Evolutionary conservation across 2,113 vertebrate genomes (phyloP).

Genomic region (Anhinga rufa): DNA sequence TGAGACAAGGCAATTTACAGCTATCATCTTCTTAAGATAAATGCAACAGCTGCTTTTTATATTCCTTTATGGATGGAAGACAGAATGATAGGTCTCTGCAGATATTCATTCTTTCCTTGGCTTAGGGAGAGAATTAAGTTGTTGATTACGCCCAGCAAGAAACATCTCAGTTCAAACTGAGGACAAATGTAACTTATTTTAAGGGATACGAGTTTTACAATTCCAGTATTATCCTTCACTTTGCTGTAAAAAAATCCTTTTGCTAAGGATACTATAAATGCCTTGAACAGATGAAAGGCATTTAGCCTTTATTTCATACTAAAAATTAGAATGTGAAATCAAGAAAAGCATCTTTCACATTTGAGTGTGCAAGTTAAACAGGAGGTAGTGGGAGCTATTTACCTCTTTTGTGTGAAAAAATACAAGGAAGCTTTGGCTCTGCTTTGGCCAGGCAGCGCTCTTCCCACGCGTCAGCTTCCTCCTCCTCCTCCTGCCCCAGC

Average conservation of each 20-base stretch:
- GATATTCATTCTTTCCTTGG: constrained; percentile 42
- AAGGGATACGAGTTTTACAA: constrained; percentile 33
- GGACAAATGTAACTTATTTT: constrained; percentile 56
- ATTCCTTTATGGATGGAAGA: constrained; percentile 44
- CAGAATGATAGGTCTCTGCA: constrained; percentile 57
- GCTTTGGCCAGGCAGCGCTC: background rate
- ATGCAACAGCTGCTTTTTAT: constrained; percentile 68
- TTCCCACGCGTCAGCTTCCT: background rate
- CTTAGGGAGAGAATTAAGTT: constrained; percentile 49
- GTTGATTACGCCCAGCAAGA: constrained; percentile 52
- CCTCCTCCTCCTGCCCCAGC: background rate
- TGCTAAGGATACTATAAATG: background rate
- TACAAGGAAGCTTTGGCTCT: background rate
- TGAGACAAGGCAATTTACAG: constrained; percentile 63
- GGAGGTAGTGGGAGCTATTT: background rate
- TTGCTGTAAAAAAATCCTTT: background rate
- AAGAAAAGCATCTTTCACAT: constrained; percentile 10
- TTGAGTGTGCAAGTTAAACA: background rate
- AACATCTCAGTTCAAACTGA: constrained; percentile 51
- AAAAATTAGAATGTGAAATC: constrained; percentile 43
- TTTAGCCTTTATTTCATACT: constrained; percentile 37
- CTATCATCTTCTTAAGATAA: constrained; percentile 59
- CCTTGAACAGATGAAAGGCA: background rate
- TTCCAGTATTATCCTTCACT: constrained; percentile 28
- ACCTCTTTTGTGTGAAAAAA: background rate